Base-by-base conservation (phyloP, 2,888 invertebrate species). In the Parasteatoda lunata region DNA sequence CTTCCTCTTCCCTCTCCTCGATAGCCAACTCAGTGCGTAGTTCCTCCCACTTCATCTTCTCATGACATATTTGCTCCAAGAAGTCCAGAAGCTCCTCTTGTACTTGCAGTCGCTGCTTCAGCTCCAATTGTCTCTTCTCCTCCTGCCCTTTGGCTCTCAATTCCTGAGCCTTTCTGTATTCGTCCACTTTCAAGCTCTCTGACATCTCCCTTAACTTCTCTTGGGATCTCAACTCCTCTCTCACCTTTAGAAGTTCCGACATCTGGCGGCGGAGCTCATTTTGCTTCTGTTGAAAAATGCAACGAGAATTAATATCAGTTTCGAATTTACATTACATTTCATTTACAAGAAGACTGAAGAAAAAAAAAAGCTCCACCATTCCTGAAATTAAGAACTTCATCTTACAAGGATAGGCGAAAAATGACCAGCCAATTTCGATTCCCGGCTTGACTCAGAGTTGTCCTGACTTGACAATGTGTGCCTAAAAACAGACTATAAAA, bases 111-210 rank as follows among this genome's bases (percentile, higher is more conserved):
- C 76, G 64, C 52, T 81, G 85, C 9, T 80, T 77, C 45, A 68
- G 8, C 49, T 30, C 66, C 8, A 86, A 47, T 49, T 79, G 85
- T 30, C 52, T 86, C 68, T 79, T 80, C n/a, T 77, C 80, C 9
- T 84, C 88, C 48, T 69, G 9, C 48, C 81, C 76, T 45, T 84
- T 79, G n/a, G 84, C 84, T 13, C 83, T 77, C n/a, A 80, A 51
- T 68, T 84, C 83, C 68, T 86, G 85, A n/a, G 85, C 85, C 52
- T 86, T 86, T 45, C 85, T 75, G n/a, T 86, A 86, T 15, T 86
- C 85, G 76, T 86, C 85, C 3, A 47, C 77, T 45, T 77, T 86
- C 15, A 80, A 11, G 13, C 72, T 70, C 48, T 66, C 13, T 4
- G 48, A 47, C 11, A n/a, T 47, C 0, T 80, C 80, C 52, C 51